Percentiles rank a stretch among this genome's conserved stretches.
These are phyloP conservation scores for Macroramphosus scolopax DNA, from an alignment of 2,797 vertebrate genomes.

Conservation along the genomic window DNA sequence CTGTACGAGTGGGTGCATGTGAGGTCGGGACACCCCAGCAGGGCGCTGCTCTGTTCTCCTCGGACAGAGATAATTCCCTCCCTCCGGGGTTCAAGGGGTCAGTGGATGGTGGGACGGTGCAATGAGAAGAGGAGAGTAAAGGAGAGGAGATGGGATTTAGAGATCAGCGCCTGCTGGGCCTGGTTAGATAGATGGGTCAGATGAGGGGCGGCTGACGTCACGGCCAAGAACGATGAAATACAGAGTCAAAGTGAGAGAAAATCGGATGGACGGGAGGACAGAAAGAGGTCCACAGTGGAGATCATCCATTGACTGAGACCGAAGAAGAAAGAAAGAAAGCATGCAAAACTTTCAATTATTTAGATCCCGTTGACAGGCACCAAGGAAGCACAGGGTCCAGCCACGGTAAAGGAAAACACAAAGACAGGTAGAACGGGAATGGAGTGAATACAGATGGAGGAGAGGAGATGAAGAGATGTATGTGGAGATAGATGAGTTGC, in stretches of 20 bases:
- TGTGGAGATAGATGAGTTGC: slow-evolving; percentile 69
- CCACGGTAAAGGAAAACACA: slow-evolving; percentile 63
- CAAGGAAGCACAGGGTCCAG: slow-evolving; percentile 35
- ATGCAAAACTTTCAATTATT: slow-evolving; percentile 68
- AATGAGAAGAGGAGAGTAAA: slow-evolving; percentile 53
- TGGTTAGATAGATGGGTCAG: slow-evolving; percentile 76
- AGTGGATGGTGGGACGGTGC: slow-evolving; percentile 53
- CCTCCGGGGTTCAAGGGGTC: slow-evolving; percentile 60
- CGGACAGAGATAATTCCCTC: slow-evolving; percentile 69
- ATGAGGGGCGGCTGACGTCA: slow-evolving; percentile 62
- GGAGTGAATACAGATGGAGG: slow-evolving; percentile 66
- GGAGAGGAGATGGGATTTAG: slow-evolving; percentile 72
- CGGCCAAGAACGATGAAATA: slow-evolving; percentile 27
- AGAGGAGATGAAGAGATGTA: slow-evolving; percentile 68
- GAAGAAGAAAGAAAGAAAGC: slow-evolving; percentile 48
- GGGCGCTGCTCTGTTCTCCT: slow-evolving; percentile 54
- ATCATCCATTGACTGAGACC: slow-evolving; percentile 37
- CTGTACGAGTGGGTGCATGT: slow-evolving; percentile 44
- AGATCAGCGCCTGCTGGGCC: slow-evolving; percentile 73
- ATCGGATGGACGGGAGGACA: slow-evolving; percentile 5
- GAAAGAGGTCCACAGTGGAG: too few species aligned
- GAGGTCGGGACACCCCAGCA: slow-evolving; percentile 44
- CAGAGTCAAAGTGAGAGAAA: slow-evolving; percentile 22
- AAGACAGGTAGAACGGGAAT: slow-evolving; percentile 65
- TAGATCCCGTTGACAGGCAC: slow-evolving; percentile 57